These are phyloP conservation scores for Nemotelus pantherinus DNA, from an alignment of 2,888 invertebrate species.

Conservation along the genomic window DNA sequence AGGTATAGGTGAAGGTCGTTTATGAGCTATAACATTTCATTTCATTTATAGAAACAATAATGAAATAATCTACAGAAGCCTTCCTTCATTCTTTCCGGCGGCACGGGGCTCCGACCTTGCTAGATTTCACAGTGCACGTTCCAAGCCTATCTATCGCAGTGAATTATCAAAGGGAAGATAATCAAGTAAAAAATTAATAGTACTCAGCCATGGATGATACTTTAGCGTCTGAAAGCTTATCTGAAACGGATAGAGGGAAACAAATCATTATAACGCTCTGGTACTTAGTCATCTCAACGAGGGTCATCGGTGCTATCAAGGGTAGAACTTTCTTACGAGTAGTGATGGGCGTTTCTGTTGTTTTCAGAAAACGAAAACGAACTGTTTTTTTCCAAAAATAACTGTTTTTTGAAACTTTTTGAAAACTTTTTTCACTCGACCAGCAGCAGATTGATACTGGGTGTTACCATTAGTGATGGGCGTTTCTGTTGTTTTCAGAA, in stretches of 20 bases:
- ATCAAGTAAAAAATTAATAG: neutral
- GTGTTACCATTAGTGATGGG: no score
- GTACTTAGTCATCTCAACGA: neutral
- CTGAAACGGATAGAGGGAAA: neutral
- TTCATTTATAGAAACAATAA: neutral
- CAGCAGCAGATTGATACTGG: no score
- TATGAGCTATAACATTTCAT: neutral
- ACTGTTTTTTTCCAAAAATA: no score
- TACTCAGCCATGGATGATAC: neutral
- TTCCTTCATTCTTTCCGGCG: neutral
- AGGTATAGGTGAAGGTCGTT: slow-evolving; percentile 7
- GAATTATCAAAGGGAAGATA: neutral
- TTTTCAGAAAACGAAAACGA: no score
- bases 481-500: no score
- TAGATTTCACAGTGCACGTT: neutral
- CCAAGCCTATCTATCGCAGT: neutral
- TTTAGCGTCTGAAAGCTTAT: neutral
- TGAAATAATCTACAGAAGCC: neutral
- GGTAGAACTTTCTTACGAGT: neutral
- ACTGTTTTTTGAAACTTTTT: no score
- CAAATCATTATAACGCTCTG: neutral
- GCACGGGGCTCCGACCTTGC: neutral
- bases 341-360: no score
- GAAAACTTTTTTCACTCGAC: no score
- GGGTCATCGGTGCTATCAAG: neutral